A percentile compares a stretch with the other conserved stretches of the same genome.
Conservation (phyloP, 2,113 vertebrate genomes). For the Delphinapterus leucas region DNA sequence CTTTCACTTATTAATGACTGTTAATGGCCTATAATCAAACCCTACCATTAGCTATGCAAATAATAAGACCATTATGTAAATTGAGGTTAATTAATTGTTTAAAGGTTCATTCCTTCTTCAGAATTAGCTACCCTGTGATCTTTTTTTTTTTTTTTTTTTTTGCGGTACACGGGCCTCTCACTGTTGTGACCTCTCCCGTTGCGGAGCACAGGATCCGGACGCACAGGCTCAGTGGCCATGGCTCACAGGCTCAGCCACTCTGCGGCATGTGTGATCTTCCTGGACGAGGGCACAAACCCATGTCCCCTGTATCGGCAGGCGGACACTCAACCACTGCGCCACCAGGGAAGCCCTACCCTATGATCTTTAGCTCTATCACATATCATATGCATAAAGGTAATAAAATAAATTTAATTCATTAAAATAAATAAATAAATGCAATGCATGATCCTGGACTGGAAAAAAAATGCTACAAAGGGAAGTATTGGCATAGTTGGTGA, state of each 20-base stretch:
- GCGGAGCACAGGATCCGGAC: too few species aligned
- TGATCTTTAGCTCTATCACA: background rate
- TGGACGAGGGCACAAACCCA: too few species aligned
- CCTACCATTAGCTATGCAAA: slow-evolving; percentile 35
- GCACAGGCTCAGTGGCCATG: too few species aligned
- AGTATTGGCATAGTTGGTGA: background rate
- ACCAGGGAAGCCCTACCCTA: background rate
- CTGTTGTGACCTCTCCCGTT: too few species aligned
- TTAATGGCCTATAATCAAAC: slow-evolving; percentile 35
- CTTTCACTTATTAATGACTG: slow-evolving; percentile 5
- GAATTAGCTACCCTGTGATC: background rate
- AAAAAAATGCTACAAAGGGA: background rate
- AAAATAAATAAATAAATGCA: background rate
- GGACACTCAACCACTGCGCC: too few species aligned
- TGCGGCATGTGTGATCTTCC: too few species aligned
- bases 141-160: background rate
- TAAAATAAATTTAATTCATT: background rate
- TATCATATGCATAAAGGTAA: background rate
- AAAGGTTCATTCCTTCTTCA: background rate
- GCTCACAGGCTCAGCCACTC: too few species aligned
- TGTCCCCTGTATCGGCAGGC: too few species aligned
- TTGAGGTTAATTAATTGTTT: slow-evolving; percentile 38
- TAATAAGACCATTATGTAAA: slow-evolving; percentile 42
- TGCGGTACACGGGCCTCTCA: too few species aligned
- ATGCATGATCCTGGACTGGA: background rate